Base-by-base conservation (phyloP, 2,888 invertebrate genomes). In the Petrolisthes cinctipes region DNA sequence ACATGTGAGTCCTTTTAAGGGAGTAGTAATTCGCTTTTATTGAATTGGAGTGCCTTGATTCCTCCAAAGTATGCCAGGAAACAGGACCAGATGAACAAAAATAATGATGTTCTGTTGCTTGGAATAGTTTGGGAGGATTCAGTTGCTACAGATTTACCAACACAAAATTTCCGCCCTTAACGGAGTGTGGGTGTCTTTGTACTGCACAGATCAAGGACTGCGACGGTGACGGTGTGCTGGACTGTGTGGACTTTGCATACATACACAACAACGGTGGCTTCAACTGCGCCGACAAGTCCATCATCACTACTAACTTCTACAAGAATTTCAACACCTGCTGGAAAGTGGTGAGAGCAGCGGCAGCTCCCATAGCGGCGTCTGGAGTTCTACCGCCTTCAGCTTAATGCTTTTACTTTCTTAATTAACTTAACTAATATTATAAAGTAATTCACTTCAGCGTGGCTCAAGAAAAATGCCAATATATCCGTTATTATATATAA, bases 171-270 rank as follows among this genome's bases (percentile, higher is more conserved):
- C 0, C 1, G 4, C 5, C 7, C 54, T 79, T 54, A 7, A 20
- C 14, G n/a, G 7, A 79, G 56, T 17, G 79, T 53, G 54, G 54
- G 80, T 20, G 7, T 9, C 23, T 23, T 20, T 20, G 3, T 53
- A 23, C 6, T 37, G 0, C 37, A 37, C 37, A 37, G 37, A 66
- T 5, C 66, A 4, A 37, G 11, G 92, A 92, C 90, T 92, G 93
- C 89, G 92, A 93, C 85, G 91, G 90, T 4, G 92, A 93, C 90
- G 91, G 92, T 0, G 20, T 84, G 1, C 89, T 92, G 7, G 91
- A 92, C 66, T 93, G 93, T 88, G 91, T 92, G 57, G 93, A 93
- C 89, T 92, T 91, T 86, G 92, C 92, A 7, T 91, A 92, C 81
- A 91, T 92, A 56, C 92, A 92, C 88, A 92, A 92, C 81, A 89